phyloP scores from a whole-genome alignment of 1,140 invertebrate species.

The Drosophila teissieri region DNA sequence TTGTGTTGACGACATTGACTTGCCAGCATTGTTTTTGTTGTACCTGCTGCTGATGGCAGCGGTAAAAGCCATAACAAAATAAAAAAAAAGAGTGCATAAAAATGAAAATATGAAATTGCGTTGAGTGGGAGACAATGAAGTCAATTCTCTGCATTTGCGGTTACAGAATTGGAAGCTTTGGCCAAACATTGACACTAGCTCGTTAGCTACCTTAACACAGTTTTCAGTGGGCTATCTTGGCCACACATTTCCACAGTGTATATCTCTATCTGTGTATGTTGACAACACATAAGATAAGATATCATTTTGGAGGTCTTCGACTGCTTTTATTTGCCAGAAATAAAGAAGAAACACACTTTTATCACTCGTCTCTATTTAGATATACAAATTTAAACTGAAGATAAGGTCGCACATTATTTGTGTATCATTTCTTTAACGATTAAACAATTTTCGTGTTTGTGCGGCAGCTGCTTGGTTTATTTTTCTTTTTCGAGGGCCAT shows the following conservation, averaged over 20 bases:
- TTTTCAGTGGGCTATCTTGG: slow-evolving; percentile 28
- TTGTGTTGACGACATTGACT: slow-evolving; percentile 66
- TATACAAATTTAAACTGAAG: slow-evolving; percentile 20
- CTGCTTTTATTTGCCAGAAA: slow-evolving; percentile 22
- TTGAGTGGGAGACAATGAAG: slow-evolving; percentile 49
- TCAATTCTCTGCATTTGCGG: slow-evolving; percentile 51
- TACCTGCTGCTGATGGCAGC: slow-evolving; percentile 25
- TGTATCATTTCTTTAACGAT: slow-evolving; percentile 31
- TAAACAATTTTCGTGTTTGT: slow-evolving; percentile 38
- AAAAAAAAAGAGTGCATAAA: slow-evolving; percentile 39
- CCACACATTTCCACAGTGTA: background rate
- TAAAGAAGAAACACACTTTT: slow-evolving; percentile 7
- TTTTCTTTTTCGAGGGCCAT: slow-evolving; percentile 15
- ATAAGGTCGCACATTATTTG: slow-evolving; percentile 25
- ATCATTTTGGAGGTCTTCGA: slow-evolving; percentile 36
- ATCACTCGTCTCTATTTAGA: slow-evolving; percentile 1
- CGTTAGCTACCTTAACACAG: slow-evolving; percentile 63
- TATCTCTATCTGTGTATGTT: background rate
- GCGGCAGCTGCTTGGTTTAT: slow-evolving; percentile 39
- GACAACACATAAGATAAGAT: slow-evolving; percentile 34
- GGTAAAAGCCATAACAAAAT: slow-evolving; percentile 9
- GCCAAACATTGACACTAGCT: slow-evolving; percentile 50
- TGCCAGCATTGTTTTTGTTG: slow-evolving; percentile 5
- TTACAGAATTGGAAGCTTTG: slow-evolving; percentile 17
- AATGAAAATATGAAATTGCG: slow-evolving; percentile 60